Conservation (phyloP, 2,113 vertebrate genomes). For the Corvus cornix region DNA sequence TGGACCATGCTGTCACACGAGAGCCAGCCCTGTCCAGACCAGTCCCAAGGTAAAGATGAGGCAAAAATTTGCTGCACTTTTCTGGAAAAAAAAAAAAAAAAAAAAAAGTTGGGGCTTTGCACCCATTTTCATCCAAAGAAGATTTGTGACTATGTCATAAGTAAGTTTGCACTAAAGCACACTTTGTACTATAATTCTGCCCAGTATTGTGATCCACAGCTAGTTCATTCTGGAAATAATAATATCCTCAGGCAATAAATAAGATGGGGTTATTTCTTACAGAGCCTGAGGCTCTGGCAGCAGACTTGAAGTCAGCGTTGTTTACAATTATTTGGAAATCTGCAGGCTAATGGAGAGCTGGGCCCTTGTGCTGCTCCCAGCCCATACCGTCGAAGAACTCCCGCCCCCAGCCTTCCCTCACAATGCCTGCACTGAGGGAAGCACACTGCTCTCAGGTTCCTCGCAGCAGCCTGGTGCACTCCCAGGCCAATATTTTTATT, state of each 20-base stretch:
- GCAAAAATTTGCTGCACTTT: not conserved
- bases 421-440: fast-evolving
- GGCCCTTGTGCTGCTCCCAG: not conserved
- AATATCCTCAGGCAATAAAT: slow-evolving; percentile 9
- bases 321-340: not conserved
- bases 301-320: not conserved
- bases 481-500: not conserved
- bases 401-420: not conserved
- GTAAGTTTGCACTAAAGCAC: slow-evolving; percentile 25
- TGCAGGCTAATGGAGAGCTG: not conserved
- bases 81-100: not conserved
- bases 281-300: slow-evolving; percentile 1
- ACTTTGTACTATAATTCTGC: not conserved
- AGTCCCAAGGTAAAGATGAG: not conserved
- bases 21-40: not conserved
- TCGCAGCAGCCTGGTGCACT: not conserved
- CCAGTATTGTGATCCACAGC: not conserved
- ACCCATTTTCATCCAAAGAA: not conserved
- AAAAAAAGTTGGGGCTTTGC: not conserved
- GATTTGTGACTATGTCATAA: not conserved
- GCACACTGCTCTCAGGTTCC: not conserved
- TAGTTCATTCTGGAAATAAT: slow-evolving; percentile 13
- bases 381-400: not conserved
- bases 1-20: fast-evolving
- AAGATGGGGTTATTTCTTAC: not conserved